Conservation (phyloP, 2,797 vertebrate species). For the Eulemur albifrons region DNA sequence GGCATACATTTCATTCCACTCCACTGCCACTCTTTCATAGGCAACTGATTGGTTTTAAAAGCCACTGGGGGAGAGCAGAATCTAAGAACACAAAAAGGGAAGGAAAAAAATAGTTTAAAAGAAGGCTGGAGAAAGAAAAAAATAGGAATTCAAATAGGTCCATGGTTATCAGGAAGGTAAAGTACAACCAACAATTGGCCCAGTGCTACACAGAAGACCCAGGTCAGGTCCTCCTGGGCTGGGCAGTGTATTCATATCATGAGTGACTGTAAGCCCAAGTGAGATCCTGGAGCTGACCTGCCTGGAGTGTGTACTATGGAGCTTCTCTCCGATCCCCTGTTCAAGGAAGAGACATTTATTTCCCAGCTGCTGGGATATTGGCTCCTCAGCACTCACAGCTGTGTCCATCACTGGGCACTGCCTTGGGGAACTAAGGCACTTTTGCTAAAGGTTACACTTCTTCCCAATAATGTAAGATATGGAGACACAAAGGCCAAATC, state of each 20-base stretch:
- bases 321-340: not conserved
- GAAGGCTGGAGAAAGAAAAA: not conserved
- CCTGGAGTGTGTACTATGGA: not conserved
- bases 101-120: not conserved
- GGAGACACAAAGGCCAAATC: not conserved
- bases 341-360: not conserved
- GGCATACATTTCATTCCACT: not conserved
- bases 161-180: not conserved
- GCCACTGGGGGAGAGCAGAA: not conserved
- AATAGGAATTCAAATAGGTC: not conserved
- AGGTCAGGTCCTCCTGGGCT: not conserved
- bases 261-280: not conserved
- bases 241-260: not conserved
- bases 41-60: not conserved
- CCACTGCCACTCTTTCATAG: not conserved
- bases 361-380: not conserved
- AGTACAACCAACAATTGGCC: not conserved
- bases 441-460: not conserved
- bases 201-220: not conserved
- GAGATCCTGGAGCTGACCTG: not conserved
- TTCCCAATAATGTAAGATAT: not conserved
- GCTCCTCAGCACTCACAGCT: not conserved
- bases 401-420: not conserved
- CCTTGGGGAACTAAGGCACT: not conserved
- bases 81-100: not conserved